Percentiles rank a stretch among this genome's conserved stretches.
Evolutionary conservation across 1,140 invertebrate species (phyloP).

Genomic region (Zelostemma sp.): DNA sequence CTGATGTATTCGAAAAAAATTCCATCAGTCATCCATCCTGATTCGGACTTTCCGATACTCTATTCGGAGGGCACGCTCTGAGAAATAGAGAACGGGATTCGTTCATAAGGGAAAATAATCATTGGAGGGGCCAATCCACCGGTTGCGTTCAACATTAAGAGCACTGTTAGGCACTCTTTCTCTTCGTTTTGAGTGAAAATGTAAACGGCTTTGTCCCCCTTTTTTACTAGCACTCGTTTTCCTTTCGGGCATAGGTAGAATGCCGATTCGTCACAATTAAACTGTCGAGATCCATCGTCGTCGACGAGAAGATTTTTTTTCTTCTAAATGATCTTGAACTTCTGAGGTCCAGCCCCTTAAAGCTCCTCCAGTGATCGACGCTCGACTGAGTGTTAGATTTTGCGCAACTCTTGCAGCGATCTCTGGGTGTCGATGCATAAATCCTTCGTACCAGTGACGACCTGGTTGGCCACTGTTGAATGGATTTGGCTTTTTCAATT

Average conservation of each 20-base stretch:
- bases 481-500: conserved; percentile 28
- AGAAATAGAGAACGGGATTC: conserved; percentile 49
- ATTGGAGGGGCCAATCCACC: conserved; percentile 52
- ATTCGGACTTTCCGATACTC: conserved; percentile 32
- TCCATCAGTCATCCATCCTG: conserved; percentile 60
- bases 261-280: no score
- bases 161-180: no score
- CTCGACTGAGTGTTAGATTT: conserved; percentile 22
- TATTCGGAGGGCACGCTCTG: conserved; percentile 47
- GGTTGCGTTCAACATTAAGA: conserved; percentile 51
- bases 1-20: conserved; percentile 62
- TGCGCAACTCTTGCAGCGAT: conserved; percentile 18
- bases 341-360: conserved; percentile 50
- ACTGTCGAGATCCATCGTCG: no score
- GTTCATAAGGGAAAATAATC: conserved; percentile 53
- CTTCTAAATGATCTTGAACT: no score
- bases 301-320: no score
- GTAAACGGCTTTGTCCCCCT: no score
- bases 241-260: no score
- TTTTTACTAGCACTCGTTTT: no score
- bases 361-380: conserved; percentile 11
- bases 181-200: no score
- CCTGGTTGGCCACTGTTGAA: conserved; percentile 39
- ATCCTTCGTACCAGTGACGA: conserved; percentile 29
- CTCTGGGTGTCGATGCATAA: conserved; percentile 21